Evolutionary conservation across 2,888 invertebrate species (phyloP).

Genomic region (Parascotia fuliginaria): DNA sequence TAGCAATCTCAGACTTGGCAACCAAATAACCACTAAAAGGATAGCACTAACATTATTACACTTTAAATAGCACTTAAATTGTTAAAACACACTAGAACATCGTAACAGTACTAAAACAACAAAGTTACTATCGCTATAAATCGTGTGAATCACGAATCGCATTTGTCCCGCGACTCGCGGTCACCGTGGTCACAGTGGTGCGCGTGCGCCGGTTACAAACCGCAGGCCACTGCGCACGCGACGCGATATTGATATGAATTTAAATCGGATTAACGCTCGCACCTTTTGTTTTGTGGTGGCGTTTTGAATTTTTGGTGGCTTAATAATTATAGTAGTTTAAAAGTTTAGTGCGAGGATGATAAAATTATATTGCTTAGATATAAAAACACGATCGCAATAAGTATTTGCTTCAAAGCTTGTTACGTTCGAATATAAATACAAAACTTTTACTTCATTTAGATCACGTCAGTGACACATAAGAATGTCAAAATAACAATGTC

Average conservation of each 20-base stretch:
- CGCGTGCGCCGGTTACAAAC: slow-evolving; percentile 68
- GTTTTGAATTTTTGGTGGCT: slow-evolving; percentile 4
- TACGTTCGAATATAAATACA: too few relatives aligned
- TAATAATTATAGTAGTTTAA: too few relatives aligned
- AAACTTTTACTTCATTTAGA: too few relatives aligned
- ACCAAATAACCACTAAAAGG: not conserved
- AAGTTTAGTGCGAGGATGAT: too few relatives aligned
- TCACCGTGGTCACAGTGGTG: slow-evolving; percentile 51
- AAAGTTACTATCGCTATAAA: slow-evolving; percentile 26
- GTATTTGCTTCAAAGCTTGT: too few relatives aligned
- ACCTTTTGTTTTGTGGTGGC: slow-evolving; percentile 25
- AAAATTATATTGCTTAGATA: too few relatives aligned
- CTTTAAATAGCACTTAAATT: slow-evolving; percentile 7
- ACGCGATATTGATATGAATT: slow-evolving; percentile 75
- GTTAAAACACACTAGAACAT: slow-evolving; percentile 9
- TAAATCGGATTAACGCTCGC: slow-evolving; percentile 71
- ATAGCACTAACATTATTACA: slow-evolving; percentile 1
- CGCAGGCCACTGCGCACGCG: slow-evolving; percentile 73
- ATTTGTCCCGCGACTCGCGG: slow-evolving; percentile 37
- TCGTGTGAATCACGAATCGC: slow-evolving; percentile 35
- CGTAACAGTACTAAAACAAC: not conserved
- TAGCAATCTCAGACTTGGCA: not conserved
- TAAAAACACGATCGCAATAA: too few relatives aligned
- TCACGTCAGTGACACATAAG: too few relatives aligned
- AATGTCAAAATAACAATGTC: too few relatives aligned